These are phyloP conservation scores for Conchocele bisecta DNA, from an alignment of 2,888 invertebrate genomes.

Conservation along the genomic window DNA sequence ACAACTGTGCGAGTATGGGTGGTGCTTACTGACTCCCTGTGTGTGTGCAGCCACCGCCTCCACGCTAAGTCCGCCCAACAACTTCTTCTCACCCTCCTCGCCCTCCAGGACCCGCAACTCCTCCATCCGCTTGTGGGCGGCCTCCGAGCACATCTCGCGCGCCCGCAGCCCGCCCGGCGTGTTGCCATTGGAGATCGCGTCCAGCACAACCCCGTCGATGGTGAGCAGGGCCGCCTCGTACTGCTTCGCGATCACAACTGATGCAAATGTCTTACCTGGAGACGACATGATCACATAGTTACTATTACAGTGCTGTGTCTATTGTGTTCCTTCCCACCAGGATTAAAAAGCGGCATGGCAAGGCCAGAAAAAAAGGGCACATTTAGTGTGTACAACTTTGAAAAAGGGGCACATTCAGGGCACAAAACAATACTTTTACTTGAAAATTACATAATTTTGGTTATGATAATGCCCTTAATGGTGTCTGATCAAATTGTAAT, in stretches of 20 bases:
- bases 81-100: constrained; percentile 74
- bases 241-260: constrained; percentile 78
- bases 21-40: constrained; percentile 71
- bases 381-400: too few species aligned
- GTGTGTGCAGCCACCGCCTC: constrained; percentile 82
- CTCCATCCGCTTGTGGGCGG: constrained; percentile 76
- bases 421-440: too few species aligned
- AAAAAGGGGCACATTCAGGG: too few species aligned
- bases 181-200: constrained; percentile 81
- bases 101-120: constrained; percentile 72
- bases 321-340: too few species aligned
- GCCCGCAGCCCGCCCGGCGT: constrained; percentile 79
- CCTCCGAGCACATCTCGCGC: constrained; percentile 80
- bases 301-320: too few species aligned
- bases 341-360: too few species aligned
- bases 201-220: constrained; percentile 81
- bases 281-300: constrained; percentile 10
- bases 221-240: constrained; percentile 81
- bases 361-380: too few species aligned
- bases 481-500: too few species aligned
- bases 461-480: too few species aligned
- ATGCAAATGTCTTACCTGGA: constrained; percentile 80
- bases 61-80: constrained; percentile 78
- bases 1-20: too few species aligned
- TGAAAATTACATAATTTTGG: too few species aligned